Percentiles rank a stretch among this genome's conserved stretches.
Conservation (phyloP, 2,888 invertebrate species). For the Palloptera scutellata region DNA sequence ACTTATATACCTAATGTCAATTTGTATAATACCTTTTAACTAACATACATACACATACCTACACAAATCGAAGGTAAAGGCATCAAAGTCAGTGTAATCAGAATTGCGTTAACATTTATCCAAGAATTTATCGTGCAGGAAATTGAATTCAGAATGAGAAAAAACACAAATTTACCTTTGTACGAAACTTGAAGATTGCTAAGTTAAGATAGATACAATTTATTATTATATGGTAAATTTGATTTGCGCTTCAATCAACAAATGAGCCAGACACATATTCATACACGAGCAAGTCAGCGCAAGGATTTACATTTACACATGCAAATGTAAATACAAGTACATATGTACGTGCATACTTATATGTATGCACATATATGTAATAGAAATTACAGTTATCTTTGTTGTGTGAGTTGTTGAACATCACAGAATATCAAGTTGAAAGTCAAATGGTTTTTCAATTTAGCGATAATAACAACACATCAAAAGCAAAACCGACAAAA, state of each 20-base stretch:
- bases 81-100: too few relatives aligned
- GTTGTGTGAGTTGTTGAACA: neutral
- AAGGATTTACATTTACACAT: neutral
- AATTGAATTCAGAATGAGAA: too few relatives aligned
- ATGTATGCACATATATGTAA: neutral
- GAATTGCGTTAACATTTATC: too few relatives aligned
- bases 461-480: neutral
- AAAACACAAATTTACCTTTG: neutral
- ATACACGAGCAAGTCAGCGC: constrained; percentile 1
- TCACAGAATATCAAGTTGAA: neutral
- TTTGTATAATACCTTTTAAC: too few relatives aligned
- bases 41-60: too few relatives aligned
- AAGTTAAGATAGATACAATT: constrained; percentile 25
- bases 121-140: too few relatives aligned
- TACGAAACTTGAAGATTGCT: constrained; percentile 7
- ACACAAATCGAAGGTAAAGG: too few relatives aligned
- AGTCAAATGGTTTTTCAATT: constrained; percentile 9
- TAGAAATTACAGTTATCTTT: neutral
- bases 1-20: too few relatives aligned
- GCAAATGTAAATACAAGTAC: neutral
- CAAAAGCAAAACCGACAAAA: too few relatives aligned
- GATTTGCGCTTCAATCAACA: constrained; percentile 42
- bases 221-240: constrained; percentile 36
- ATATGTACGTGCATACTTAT: neutral
- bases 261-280: constrained; percentile 19